Percentiles rank a stretch among this genome's conserved stretches.
Conservation (phyloP, 53 echinoderm and acorn worm genomes). For the Patiria pectinifera region DNA sequence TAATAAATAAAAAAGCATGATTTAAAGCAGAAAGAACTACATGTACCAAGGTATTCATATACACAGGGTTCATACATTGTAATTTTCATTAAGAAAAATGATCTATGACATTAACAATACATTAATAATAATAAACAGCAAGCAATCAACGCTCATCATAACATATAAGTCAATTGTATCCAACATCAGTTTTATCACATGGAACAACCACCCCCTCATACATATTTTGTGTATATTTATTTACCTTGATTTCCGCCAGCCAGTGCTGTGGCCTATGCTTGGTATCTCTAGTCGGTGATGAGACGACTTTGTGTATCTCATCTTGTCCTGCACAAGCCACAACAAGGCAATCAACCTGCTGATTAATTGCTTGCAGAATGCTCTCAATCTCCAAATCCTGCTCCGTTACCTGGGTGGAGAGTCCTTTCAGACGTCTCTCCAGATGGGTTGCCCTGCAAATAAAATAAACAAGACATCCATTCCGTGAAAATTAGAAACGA, state of each 20-base stretch:
- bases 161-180: too few relatives aligned
- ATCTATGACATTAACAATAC: too few relatives aligned
- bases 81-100: too few relatives aligned
- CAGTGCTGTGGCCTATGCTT: slow-evolving; percentile 73
- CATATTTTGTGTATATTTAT: background rate
- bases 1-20: too few relatives aligned
- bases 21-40: too few relatives aligned
- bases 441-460: slow-evolving; percentile 66
- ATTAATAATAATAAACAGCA: too few relatives aligned
- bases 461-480: background rate
- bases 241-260: slow-evolving; percentile 80
- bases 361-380: slow-evolving; percentile 59
- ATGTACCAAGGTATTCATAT: too few relatives aligned
- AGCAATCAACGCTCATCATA: too few relatives aligned
- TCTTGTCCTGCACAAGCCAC: slow-evolving; percentile 32
- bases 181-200: too few relatives aligned
- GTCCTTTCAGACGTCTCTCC: slow-evolving; percentile 56
- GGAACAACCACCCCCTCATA: too few relatives aligned
- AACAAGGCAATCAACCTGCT: slow-evolving; percentile 71
- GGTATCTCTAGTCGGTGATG: slow-evolving; percentile 68
- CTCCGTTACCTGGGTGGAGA: slow-evolving; percentile 49
- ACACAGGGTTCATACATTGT: too few relatives aligned
- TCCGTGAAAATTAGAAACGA: background rate
- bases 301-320: slow-evolving; percentile 42
- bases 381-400: slow-evolving; percentile 67